Base-by-base conservation (phyloP, 2,113 vertebrate genomes). In the Cyprinodon tularosa region DNA sequence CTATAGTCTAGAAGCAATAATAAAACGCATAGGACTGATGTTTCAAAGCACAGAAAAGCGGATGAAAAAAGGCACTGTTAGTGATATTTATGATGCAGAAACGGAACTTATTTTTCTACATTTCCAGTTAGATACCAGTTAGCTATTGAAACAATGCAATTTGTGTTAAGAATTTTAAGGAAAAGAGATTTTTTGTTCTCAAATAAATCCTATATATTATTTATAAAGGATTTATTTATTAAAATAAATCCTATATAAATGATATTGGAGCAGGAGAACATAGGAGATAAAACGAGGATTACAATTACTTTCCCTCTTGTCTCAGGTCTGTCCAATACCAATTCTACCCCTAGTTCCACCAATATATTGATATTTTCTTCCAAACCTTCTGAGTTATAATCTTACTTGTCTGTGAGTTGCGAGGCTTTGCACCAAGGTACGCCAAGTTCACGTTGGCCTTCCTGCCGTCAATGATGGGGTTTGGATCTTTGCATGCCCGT, bases 381-480 rank as follows among this genome's bases (percentile, higher is more conserved):
- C 42, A 4, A 42, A 42, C 42, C 42, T 42, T 42, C 9, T 57
- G 17, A n/a, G 50, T 20, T n/a, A 9, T 57, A 57, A 57, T 57
- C 96, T 95, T 86, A 98, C 97, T 94, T 22, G 96, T 93, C 84
- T 96, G 96, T 59, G 97, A 92, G 90, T 94, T 96, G 86, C 97
- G 94, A 0, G 97, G 96, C 89, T 98, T 99, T 53, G 97, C 97
- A 83, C 97, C 97, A 78, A 98, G 89, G 84, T 98, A 98, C 0
- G 97, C 97, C 86, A 98, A 93, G 93, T 99, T 99, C 74, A 99
- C 97, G 0, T 99, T 98, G 14, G 97, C 97, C 92, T 98, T 99
- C 69, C 97, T 95, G 86, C 97, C 97, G 12, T 99, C 97, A 0
- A 99, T 98, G 93, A 98, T 98, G 84, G 97, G 97, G 78, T 98